Evolutionary conservation across 2,888 invertebrate genomes (phyloP).

Genomic region (Phengaris arion): DNA sequence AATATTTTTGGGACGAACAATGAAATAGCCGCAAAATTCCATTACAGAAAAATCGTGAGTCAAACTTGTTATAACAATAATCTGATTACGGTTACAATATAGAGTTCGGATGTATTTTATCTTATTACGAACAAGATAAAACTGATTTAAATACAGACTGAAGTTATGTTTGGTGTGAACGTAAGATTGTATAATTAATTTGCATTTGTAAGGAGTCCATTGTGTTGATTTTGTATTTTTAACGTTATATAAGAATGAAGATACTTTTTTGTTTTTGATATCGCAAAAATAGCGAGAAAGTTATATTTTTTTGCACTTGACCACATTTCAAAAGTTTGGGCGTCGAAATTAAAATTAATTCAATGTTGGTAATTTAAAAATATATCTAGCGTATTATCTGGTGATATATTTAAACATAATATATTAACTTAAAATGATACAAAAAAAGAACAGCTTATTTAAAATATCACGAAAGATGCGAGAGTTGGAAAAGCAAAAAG

Average conservation of each 20-base stretch:
- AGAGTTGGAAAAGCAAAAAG: too few relatives aligned
- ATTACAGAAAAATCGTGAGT: constrained; percentile 4
- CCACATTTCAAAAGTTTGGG: too few relatives aligned
- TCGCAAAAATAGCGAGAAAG: too few relatives aligned
- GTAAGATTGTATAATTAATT: neutral
- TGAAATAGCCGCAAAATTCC: neutral
- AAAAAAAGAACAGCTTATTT: neutral
- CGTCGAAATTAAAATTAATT: too few relatives aligned
- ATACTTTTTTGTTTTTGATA: too few relatives aligned
- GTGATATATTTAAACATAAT: neutral
- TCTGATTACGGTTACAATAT: neutral
- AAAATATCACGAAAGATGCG: neutral
- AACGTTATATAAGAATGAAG: neutral
- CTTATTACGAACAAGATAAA: constrained; percentile 9
- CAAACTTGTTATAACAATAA: neutral
- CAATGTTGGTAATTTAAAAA: too few relatives aligned
- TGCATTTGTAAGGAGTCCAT: neutral
- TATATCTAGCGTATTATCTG: too few relatives aligned
- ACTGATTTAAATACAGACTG: constrained; percentile 1
- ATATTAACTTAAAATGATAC: neutral
- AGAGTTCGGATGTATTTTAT: neutral
- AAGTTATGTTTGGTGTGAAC: constrained; percentile 8
- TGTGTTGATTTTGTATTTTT: neutral
- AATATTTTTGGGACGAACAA: neutral
- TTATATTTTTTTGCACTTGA: too few relatives aligned